Evolutionary conservation across 1,140 invertebrate species (phyloP).

Genomic region (Odontomachus brunneus): DNA sequence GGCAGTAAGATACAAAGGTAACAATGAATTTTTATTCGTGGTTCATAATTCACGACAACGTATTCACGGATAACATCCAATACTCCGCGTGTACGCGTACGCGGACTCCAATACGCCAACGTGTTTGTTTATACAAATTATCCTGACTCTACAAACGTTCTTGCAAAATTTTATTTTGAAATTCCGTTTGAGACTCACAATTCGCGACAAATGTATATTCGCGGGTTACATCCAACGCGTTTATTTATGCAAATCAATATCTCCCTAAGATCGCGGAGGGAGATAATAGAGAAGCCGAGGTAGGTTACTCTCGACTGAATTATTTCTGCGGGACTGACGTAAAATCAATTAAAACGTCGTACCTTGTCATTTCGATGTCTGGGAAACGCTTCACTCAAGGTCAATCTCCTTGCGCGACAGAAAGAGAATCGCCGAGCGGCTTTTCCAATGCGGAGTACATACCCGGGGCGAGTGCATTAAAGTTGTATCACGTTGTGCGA

Average conservation of each 20-base stretch:
- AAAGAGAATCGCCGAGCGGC: slow-evolving; percentile 41
- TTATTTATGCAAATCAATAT: neutral
- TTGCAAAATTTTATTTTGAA: too few species aligned
- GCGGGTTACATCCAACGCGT: neutral
- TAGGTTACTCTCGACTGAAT: slow-evolving; percentile 3
- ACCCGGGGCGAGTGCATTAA: slow-evolving; percentile 47
- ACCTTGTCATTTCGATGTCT: slow-evolving; percentile 27
- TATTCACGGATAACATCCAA: too few species aligned
- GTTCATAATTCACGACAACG: too few species aligned
- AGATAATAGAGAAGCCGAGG: neutral
- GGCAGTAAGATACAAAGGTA: too few species aligned
- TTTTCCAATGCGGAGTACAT: slow-evolving; percentile 49
- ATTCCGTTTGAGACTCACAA: too few species aligned
- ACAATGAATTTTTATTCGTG: too few species aligned
- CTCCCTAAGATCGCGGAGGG: neutral
- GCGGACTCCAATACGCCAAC: too few species aligned
- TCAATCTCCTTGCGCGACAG: slow-evolving; percentile 49
- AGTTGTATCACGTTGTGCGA: slow-evolving; percentile 61
- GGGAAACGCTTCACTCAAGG: slow-evolving; percentile 37
- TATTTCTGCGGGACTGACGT: slow-evolving; percentile 17
- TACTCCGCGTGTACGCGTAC: too few species aligned
- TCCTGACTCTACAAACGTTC: too few species aligned
- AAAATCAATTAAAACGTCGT: slow-evolving; percentile 44
- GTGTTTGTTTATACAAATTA: too few species aligned
- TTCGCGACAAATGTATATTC: too few species aligned